Conservation (phyloP, 2,113 vertebrate species). For the Oreochromis spilurus region DNA sequence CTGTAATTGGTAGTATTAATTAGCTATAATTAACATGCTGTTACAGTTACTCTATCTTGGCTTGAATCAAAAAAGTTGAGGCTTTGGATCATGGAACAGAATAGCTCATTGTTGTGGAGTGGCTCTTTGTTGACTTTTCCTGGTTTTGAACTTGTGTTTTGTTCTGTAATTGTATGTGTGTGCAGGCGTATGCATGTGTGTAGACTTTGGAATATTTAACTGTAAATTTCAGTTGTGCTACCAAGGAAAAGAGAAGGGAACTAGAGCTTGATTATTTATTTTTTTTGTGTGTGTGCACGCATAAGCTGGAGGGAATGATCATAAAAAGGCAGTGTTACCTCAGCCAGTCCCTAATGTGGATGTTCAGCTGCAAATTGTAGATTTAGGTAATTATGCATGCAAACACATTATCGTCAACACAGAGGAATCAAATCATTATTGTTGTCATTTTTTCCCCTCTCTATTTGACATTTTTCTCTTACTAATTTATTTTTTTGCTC, state of each 20-base stretch:
- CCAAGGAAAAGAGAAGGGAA: not conserved
- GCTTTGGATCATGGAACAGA: constrained; percentile 17
- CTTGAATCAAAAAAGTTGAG: not conserved
- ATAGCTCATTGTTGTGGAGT: constrained; percentile 25
- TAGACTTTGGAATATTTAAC: constrained; percentile 39
- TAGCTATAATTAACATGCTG: constrained; percentile 2
- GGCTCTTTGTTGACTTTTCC: constrained; percentile 48
- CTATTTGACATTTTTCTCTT: not conserved
- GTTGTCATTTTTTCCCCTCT: not conserved
- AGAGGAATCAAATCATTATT: not conserved
- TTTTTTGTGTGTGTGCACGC: not conserved
- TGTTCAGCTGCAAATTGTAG: constrained; percentile 16
- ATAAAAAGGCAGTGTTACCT: constrained; percentile 1
- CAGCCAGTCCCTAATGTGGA: constrained; percentile 10
- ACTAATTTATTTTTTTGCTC: not conserved
- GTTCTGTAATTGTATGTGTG: not conserved
- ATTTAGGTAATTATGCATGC: constrained; percentile 23
- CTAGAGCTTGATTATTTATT: not conserved
- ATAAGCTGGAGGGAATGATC: not conserved
- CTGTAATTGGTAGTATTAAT: constrained; percentile 13
- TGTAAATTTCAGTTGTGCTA: constrained; percentile 45
- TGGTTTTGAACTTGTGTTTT: constrained; percentile 14
- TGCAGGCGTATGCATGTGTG: not conserved
- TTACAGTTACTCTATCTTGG: not conserved
- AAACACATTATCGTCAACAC: not conserved